Evolutionary conservation across 2,888 invertebrate species (phyloP).

Genomic region (Tenthredo mesomela): DNA sequence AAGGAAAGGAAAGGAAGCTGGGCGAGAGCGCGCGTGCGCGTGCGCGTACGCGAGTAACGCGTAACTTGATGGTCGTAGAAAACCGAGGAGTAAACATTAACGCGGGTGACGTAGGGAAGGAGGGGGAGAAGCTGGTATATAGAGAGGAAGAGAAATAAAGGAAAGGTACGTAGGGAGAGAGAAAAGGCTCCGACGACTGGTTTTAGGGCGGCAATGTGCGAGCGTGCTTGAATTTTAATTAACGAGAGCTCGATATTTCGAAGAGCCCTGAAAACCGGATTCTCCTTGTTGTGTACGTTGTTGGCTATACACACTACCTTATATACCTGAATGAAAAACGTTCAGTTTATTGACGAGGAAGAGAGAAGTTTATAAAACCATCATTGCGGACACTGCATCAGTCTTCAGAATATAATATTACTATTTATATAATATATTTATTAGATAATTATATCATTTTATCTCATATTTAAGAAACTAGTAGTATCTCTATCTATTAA

Average conservation of each 20-base stretch:
- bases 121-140: background rate
- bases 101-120: background rate
- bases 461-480: too few species aligned
- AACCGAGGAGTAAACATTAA: constrained; percentile 18
- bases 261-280: constrained; percentile 39
- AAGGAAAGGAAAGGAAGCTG: background rate
- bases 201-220: constrained; percentile 49
- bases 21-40: background rate
- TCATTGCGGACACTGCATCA: background rate
- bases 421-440: too few species aligned
- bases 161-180: constrained; percentile 5
- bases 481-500: too few species aligned
- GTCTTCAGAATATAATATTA: background rate
- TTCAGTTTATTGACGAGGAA: background rate
- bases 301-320: background rate
- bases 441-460: too few species aligned
- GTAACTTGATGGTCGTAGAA: background rate
- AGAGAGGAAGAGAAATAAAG: constrained; percentile 1
- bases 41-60: background rate
- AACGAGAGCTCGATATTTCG: constrained; percentile 45
- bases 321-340: constrained; percentile 3
- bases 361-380: background rate
- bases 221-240: constrained; percentile 48
- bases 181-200: constrained; percentile 29
- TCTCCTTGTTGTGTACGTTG: background rate